Evolutionary conservation across 2,797 vertebrate genomes (phyloP).

Genomic region (Chanos chanos): DNA sequence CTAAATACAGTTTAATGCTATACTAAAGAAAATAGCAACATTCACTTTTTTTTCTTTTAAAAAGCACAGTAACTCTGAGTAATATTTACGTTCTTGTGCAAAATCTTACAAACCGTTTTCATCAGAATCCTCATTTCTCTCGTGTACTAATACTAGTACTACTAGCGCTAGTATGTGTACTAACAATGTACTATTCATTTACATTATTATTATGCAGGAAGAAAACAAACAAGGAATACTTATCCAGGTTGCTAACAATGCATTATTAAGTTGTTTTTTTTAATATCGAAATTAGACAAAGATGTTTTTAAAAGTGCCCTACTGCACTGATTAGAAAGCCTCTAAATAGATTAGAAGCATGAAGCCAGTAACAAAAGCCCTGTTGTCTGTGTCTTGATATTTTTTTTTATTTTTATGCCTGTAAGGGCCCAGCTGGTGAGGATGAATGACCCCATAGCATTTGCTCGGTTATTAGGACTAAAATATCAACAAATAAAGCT

Average conservation of each 20-base stretch:
- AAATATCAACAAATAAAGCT: slow-evolving; percentile 14
- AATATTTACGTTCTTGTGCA: slow-evolving; percentile 41
- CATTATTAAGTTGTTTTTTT: too few species aligned
- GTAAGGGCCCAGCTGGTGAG: slow-evolving; percentile 14
- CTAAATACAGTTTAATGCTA: too few species aligned
- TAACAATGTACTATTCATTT: too few species aligned
- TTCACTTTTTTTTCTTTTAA: too few species aligned
- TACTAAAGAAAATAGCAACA: slow-evolving; percentile 18
- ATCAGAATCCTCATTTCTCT: slow-evolving; percentile 1
- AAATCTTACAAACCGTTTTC: slow-evolving; percentile 8
- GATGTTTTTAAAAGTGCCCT: too few species aligned
- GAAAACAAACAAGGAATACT: too few species aligned
- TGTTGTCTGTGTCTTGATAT: slow-evolving; percentile 7
- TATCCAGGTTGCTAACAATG: too few species aligned
- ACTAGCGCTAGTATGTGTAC: too few species aligned
- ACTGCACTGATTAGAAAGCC: slow-evolving; percentile 21
- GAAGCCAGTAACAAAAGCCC: slow-evolving; percentile 22
- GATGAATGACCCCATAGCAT: slow-evolving; percentile 18
- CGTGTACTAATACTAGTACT: too few species aligned
- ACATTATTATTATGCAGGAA: too few species aligned
- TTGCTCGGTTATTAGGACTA: slow-evolving; percentile 16
- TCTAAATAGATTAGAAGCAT: slow-evolving; percentile 3
- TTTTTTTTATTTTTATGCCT: neutral
- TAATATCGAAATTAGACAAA: too few species aligned
- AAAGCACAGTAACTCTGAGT: slow-evolving; percentile 7